Conservation (phyloP, 2,888 invertebrate species). For the Zelleria hepariella region DNA sequence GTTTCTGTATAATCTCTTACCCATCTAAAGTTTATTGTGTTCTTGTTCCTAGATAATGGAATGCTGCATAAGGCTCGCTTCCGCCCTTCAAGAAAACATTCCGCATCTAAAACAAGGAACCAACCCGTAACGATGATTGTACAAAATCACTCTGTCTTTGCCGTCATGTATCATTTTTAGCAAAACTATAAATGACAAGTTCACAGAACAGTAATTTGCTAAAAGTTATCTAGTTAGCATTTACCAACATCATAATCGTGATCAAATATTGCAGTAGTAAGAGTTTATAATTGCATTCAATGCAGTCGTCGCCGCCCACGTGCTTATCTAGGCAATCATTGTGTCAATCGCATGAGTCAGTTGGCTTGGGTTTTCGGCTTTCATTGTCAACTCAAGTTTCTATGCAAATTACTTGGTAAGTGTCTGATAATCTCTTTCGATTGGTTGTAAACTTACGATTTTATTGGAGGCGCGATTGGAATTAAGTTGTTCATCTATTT, state of each 20-base stretch:
- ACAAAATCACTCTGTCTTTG: too few species aligned
- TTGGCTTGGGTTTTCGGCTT: neutral
- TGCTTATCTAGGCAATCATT: neutral
- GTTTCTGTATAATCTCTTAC: neutral
- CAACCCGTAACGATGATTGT: too few species aligned
- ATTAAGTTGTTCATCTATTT: neutral
- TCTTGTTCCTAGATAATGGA: neutral
- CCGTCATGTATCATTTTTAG: too few species aligned
- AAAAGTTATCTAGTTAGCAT: neutral
- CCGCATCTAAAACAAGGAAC: too few species aligned
- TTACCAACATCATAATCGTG: neutral
- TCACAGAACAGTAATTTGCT: neutral
- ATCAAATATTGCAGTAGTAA: neutral
- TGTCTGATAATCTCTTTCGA: neutral
- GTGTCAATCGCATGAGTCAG: neutral
- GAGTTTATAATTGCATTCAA: neutral
- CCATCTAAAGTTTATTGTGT: neutral
- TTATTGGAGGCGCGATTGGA: neutral
- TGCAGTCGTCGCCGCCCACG: neutral
- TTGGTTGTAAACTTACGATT: neutral
- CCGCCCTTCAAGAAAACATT: neutral
- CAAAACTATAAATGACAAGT: too few species aligned
- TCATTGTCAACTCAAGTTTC: neutral
- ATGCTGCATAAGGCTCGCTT: too few species aligned
- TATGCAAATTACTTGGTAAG: neutral